phyloP scores from a whole-genome alignment of 2,888 invertebrate genomes.

The Actias luna region DNA sequence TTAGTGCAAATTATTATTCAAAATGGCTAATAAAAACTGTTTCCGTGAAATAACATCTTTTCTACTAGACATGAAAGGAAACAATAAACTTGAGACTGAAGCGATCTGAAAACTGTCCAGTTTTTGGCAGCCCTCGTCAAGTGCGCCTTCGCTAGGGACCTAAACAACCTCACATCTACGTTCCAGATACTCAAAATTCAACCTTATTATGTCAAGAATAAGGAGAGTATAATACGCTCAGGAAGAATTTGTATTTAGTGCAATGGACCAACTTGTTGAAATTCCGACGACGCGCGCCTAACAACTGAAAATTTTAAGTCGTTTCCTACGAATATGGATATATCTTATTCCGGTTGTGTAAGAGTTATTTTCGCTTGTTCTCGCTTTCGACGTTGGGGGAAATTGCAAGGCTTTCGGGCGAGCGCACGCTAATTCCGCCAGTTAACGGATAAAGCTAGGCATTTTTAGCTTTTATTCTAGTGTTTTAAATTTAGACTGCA shows the following conservation, averaged over 20 bases:
- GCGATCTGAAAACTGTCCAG: constrained; percentile 75
- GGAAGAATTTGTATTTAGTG: constrained; percentile 48
- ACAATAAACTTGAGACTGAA: constrained; percentile 64
- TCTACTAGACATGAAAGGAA: constrained; percentile 38
- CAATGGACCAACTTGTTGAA: constrained; percentile 76
- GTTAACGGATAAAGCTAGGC: constrained; percentile 65
- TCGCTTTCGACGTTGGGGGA: constrained; percentile 52
- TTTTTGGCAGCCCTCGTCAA: constrained; percentile 80
- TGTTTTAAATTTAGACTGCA: constrained; percentile 41
- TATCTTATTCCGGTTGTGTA: constrained; percentile 46
- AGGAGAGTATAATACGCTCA: constrained; percentile 35
- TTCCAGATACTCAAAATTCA: constrained; percentile 36
- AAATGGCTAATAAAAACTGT: not conserved
- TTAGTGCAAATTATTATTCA: not conserved
- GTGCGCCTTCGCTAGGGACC: constrained; percentile 59
- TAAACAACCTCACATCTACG: constrained; percentile 25
- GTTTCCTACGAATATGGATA: constrained; percentile 34
- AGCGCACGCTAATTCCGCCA: constrained; percentile 73
- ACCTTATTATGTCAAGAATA: constrained; percentile 48
- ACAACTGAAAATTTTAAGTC: constrained; percentile 61
- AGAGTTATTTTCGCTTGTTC: constrained; percentile 48
- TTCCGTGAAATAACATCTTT: not conserved
- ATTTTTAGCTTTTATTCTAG: constrained; percentile 59
- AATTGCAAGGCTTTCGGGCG: constrained; percentile 73
- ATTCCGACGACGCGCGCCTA: constrained; percentile 72